Conservation (phyloP, 2,888 invertebrate genomes). For the Metallyticus violacea region DNA sequence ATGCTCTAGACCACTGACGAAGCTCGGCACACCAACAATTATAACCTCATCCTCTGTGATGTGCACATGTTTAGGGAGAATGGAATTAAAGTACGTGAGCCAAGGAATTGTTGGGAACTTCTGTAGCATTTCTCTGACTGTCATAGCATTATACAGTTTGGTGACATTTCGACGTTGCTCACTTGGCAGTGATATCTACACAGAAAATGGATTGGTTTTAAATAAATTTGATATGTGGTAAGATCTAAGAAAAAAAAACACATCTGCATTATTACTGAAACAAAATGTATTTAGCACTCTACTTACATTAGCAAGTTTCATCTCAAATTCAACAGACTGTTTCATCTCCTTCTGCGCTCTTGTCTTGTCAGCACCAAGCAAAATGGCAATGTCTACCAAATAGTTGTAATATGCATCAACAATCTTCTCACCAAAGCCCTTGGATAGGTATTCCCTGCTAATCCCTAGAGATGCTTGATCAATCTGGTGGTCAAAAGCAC, state of each 20-base stretch:
- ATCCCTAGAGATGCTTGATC: constrained; percentile 85
- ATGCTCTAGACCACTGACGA: constrained; percentile 67
- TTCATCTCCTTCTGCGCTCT: constrained; percentile 68
- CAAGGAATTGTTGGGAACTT: constrained; percentile 77
- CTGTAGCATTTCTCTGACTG: constrained; percentile 69
- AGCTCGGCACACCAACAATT: constrained; percentile 82
- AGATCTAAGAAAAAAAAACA: background rate
- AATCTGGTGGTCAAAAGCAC: constrained; percentile 55
- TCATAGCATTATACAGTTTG: constrained; percentile 89
- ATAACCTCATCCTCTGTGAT: constrained; percentile 70
- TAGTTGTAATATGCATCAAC: constrained; percentile 84
- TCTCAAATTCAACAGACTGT: constrained; percentile 85
- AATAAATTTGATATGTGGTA: background rate
- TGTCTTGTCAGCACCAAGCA: constrained; percentile 75
- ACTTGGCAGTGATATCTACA: constrained; percentile 79
- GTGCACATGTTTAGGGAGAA: constrained; percentile 64
- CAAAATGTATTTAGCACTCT: background rate
- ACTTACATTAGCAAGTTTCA: constrained; percentile 85
- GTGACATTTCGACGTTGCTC: constrained; percentile 90
- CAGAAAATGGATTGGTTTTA: background rate
- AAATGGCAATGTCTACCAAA: constrained; percentile 82
- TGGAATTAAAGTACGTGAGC: constrained; percentile 78
- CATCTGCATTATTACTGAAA: background rate
- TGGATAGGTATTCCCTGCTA: constrained; percentile 80
- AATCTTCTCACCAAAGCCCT: constrained; percentile 77